These are phyloP conservation scores for Ceratitis capitata DNA, from an alignment of 1,140 invertebrate genomes.

Conservation along the genomic window DNA sequence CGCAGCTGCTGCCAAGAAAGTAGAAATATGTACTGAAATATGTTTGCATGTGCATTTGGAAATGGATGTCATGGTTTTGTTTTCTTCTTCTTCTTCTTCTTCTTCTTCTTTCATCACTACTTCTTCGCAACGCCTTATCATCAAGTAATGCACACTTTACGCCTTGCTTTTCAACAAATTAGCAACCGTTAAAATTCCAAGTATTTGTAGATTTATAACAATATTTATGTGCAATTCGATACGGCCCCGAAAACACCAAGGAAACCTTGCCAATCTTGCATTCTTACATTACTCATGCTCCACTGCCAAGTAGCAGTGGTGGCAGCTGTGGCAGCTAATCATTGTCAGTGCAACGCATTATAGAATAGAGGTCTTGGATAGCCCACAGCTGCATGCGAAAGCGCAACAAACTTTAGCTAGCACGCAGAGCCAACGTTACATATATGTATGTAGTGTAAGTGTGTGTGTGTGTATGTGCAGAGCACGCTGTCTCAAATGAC, in stretches of 20 bases:
- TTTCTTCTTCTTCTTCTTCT: too few species aligned
- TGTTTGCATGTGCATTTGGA: neutral
- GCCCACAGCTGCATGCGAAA: neutral
- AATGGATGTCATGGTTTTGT: too few species aligned
- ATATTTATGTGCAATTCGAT: neutral
- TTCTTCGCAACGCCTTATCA: neutral
- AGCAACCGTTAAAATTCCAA: neutral
- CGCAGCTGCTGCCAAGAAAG: neutral
- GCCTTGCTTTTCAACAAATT: constrained; percentile 1
- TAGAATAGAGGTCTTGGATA: neutral
- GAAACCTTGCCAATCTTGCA: neutral
- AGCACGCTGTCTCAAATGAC: neutral
- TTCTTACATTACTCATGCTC: too few species aligned
- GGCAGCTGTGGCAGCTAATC: neutral
- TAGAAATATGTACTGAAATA: neutral
- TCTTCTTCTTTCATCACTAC: too few species aligned
- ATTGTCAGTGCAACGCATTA: neutral
- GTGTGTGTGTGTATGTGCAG: neutral
- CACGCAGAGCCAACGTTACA: neutral
- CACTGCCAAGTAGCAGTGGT: neutral
- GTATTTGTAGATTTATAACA: neutral
- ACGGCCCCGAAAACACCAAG: neutral
- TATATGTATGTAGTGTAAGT: neutral
- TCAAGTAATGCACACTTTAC: neutral
- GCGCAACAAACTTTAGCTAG: neutral